Conservation (phyloP, 2,113 vertebrate genomes). For the Cyphomyrus discorhynchus region DNA sequence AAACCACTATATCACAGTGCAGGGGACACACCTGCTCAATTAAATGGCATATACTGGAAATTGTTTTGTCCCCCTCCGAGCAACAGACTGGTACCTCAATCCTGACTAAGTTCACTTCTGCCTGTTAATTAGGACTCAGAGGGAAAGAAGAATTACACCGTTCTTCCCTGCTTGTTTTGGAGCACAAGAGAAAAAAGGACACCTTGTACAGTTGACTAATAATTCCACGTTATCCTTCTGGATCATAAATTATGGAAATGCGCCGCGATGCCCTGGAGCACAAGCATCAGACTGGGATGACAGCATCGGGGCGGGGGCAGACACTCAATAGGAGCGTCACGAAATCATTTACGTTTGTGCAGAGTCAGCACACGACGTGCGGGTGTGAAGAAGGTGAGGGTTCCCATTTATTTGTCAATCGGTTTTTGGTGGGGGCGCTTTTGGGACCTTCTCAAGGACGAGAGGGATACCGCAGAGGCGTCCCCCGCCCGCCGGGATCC, state of each 20-base stretch:
- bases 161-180: not conserved
- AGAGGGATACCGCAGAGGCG: not conserved
- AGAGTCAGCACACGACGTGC: not conserved
- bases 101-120: not conserved
- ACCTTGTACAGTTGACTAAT: not conserved
- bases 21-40: not conserved
- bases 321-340: not conserved
- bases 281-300: not conserved
- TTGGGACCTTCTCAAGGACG: not conserved
- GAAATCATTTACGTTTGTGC: not conserved
- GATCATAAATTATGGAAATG: slow-evolving; percentile 12
- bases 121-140: not conserved
- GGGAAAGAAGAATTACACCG: not conserved
- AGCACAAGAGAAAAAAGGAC: not conserved
- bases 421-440: not conserved
- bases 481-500: not conserved
- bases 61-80: not conserved
- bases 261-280: not conserved
- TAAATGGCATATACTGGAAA: not conserved
- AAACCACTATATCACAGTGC: not conserved
- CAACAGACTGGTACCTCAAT: not conserved
- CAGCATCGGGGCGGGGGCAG: not conserved
- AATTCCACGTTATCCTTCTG: not conserved
- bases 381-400: not conserved
- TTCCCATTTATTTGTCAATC: not conserved